Percentiles rank a stretch among this genome's conserved stretches.
phyloP scores from a whole-genome alignment of 2,888 invertebrate species.

The Ctenicera cuprea region DNA sequence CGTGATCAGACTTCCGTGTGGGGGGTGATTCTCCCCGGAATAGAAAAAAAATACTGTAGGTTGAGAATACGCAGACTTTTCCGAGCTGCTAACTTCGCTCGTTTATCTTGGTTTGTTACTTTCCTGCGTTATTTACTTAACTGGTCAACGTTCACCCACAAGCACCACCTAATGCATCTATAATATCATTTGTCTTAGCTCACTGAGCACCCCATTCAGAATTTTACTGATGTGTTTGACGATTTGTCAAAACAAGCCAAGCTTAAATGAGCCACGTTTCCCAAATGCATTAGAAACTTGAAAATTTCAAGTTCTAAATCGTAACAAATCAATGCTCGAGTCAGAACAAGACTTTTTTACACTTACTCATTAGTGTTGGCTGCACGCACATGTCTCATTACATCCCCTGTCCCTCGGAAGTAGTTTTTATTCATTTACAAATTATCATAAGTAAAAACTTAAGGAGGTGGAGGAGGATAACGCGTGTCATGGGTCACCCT shows the following conservation, averaged over 20 bases:
- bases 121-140: constrained; percentile 67
- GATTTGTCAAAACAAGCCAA: constrained; percentile 67
- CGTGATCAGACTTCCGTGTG: constrained; percentile 54
- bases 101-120: constrained; percentile 71
- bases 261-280: constrained; percentile 48
- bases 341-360: constrained; percentile 53
- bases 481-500: constrained; percentile 41
- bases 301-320: constrained; percentile 30
- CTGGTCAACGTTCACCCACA: constrained; percentile 66
- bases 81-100: constrained; percentile 64
- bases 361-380: constrained; percentile 57
- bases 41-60: constrained; percentile 24
- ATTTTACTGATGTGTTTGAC: constrained; percentile 61
- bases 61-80: constrained; percentile 62
- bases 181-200: constrained; percentile 69
- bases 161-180: constrained; percentile 67
- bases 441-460: constrained; percentile 56
- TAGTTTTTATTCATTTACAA: constrained; percentile 55
- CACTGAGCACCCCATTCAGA: constrained; percentile 62
- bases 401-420: constrained; percentile 51
- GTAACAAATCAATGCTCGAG: constrained; percentile 53
- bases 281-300: constrained; percentile 42
- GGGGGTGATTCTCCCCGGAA: constrained; percentile 29
- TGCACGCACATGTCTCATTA: constrained; percentile 61
- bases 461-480: constrained; percentile 34